These are phyloP conservation scores for Hypsibius dujardini DNA, from an alignment of 1,140 invertebrate genomes.

Conservation along the genomic window DNA sequence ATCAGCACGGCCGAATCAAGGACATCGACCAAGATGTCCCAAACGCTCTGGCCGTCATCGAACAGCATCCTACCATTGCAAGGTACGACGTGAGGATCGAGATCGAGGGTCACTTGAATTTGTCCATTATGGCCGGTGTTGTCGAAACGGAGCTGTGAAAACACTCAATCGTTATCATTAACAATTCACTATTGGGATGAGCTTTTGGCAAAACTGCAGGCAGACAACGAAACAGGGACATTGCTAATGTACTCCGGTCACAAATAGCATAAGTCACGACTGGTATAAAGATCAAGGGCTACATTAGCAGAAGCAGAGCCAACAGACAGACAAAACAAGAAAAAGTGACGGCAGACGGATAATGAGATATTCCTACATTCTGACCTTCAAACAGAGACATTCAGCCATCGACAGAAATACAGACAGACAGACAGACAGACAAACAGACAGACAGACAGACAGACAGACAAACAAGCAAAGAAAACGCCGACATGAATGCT, in stretches of 20 bases:
- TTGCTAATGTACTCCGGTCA: no score
- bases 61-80: constrained; percentile 52
- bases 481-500: no score
- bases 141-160: constrained; percentile 52
- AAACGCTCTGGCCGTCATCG: constrained; percentile 26
- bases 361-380: no score
- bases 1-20: constrained; percentile 71
- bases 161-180: background rate
- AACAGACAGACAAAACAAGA: constrained; percentile 7
- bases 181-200: background rate
- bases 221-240: background rate
- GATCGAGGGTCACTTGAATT: constrained; percentile 60
- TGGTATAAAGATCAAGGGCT: constrained; percentile 23
- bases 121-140: constrained; percentile 87
- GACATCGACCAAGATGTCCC: constrained; percentile 33
- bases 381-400: no score
- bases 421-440: no score
- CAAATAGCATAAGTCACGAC: background rate
- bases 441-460: no score
- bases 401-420: no score
- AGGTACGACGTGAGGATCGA: constrained; percentile 51
- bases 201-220: background rate
- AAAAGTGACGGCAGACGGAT: constrained; percentile 5
- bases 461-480: no score
- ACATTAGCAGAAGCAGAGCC: background rate